phyloP scores from a whole-genome alignment of 2,113 vertebrate species.

The Anolis sagrei region DNA sequence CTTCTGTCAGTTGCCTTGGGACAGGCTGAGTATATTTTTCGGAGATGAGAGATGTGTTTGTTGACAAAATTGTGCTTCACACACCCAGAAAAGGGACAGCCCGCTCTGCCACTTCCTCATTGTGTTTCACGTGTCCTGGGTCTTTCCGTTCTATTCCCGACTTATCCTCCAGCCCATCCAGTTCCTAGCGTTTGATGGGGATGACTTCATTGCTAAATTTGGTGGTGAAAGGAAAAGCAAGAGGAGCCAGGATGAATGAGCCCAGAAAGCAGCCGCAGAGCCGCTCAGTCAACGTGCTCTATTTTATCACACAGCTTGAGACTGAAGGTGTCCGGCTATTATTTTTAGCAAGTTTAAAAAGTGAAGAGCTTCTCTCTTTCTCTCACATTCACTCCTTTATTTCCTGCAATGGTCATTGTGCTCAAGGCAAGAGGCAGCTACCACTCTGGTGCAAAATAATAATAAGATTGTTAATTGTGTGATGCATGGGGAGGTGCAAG shows the following conservation, averaged over 20 bases:
- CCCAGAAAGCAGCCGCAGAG: conserved; percentile 53
- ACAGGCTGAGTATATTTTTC: not conserved
- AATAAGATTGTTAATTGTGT: conserved; percentile 63
- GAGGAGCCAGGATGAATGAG: conserved; percentile 42
- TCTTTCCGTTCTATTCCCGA: conserved; percentile 62
- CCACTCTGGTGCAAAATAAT: conserved; percentile 60
- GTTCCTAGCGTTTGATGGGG: conserved; percentile 41
- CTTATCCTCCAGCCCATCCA: conserved; percentile 51
- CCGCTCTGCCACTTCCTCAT: not conserved
- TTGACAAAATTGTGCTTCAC: not conserved
- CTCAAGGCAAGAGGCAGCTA: conserved; percentile 36
- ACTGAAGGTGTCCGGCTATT: conserved; percentile 57
- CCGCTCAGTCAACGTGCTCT: conserved; percentile 45
- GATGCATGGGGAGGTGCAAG: conserved; percentile 59
- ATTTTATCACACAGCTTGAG: conserved; percentile 56
- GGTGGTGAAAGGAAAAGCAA: conserved; percentile 41
- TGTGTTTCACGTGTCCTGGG: not conserved
- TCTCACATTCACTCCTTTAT: not conserved
- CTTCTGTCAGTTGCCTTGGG: too few species aligned
- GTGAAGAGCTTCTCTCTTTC: conserved; percentile 59
- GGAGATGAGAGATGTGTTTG: not conserved
- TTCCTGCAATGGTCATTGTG: conserved; percentile 51
- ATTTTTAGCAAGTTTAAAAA: conserved; percentile 63
- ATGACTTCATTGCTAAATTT: conserved; percentile 71
- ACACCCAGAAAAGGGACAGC: not conserved